Evolutionary conservation across 2,797 vertebrate genomes (phyloP).

Genomic region (Podarcis lilfordi): DNA sequence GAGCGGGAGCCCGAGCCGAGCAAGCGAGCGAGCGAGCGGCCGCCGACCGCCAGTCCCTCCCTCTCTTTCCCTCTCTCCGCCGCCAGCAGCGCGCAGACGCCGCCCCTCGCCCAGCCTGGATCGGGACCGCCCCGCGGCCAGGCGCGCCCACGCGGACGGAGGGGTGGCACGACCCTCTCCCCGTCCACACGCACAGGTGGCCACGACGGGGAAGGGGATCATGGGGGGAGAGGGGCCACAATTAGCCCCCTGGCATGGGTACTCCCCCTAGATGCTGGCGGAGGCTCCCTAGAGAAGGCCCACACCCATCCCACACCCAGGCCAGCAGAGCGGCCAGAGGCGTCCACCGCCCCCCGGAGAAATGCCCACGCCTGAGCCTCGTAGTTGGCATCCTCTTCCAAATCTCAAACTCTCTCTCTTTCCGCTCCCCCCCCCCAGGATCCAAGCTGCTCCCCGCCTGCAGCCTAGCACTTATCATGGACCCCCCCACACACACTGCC

Average conservation of each 20-base stretch:
- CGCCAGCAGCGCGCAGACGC: constrained; percentile 37
- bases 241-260: no score
- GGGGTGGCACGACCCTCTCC: not conserved
- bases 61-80: not conserved
- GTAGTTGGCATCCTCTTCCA: no score
- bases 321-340: no score
- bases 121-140: constrained; percentile 10
- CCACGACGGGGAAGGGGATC: no score
- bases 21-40: not conserved
- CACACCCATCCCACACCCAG: no score
- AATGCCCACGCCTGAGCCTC: no score
- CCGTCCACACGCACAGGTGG: not conserved
- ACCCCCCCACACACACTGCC: no score
- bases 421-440: no score
- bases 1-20: not conserved
- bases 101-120: constrained; percentile 29
- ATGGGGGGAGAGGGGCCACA: not conserved
- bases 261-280: not conserved
- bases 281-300: not conserved
- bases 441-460: no score
- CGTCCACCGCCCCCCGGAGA: no score
- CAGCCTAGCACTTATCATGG: no score
- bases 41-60: not conserved
- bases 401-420: no score
- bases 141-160: not conserved